phyloP scores from a whole-genome alignment of 2,797 vertebrate species.

The Crenichthys baileyi region DNA sequence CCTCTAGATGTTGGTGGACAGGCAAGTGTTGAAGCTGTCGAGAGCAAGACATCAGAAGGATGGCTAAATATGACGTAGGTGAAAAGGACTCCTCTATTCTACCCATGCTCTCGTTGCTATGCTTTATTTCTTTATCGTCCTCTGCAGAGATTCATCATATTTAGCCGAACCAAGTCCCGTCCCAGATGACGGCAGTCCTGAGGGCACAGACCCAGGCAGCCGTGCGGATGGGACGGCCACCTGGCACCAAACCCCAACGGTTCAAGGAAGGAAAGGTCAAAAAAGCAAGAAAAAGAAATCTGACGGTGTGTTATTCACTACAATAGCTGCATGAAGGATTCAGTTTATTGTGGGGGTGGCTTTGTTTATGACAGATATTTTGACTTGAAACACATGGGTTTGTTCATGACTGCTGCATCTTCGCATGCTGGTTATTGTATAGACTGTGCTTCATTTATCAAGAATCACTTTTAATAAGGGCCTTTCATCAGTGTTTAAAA shows the following conservation, averaged over 20 bases:
- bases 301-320: conserved; percentile 60
- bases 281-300: conserved; percentile 87
- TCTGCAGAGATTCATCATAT: conserved; percentile 71
- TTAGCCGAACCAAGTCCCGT: conserved; percentile 83
- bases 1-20: conserved; percentile 80
- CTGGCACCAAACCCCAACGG: conserved; percentile 71
- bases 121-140: conserved; percentile 12
- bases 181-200: conserved; percentile 62
- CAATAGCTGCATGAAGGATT: neutral
- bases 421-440: neutral
- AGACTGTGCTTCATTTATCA: neutral
- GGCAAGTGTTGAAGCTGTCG: conserved; percentile 85
- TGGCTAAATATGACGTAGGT: conserved; percentile 87
- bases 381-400: neutral
- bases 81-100: neutral
- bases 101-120: neutral
- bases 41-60: conserved; percentile 87
- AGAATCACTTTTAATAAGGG: neutral
- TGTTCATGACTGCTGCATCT: neutral
- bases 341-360: neutral
- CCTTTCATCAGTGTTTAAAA: neutral
- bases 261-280: conserved; percentile 78
- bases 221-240: conserved; percentile 62
- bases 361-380: neutral
- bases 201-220: conserved; percentile 60